Conservation (phyloP, 2,888 invertebrate genomes). For the Orthosia gothica region DNA sequence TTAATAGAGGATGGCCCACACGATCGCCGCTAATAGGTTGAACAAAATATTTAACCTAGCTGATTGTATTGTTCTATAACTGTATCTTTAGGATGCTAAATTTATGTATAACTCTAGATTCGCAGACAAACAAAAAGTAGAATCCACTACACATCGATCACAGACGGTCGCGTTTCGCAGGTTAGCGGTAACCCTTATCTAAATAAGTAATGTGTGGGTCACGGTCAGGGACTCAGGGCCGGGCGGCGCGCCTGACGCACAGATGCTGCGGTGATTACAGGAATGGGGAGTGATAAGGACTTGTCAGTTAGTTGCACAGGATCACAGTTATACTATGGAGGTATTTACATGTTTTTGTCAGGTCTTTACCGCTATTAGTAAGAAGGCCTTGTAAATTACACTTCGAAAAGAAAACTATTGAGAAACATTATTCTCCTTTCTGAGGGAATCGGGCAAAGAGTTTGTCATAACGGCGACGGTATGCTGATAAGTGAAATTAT, state of each 20-base stretch:
- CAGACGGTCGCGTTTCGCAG: not conserved
- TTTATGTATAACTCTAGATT: not conserved
- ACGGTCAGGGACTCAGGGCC: conserved; percentile 42
- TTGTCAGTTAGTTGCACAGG: not conserved
- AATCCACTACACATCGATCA: not conserved
- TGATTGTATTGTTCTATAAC: not conserved
- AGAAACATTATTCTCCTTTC: not conserved
- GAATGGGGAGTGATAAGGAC: not conserved
- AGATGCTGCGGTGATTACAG: not conserved
- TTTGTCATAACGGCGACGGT: not conserved
- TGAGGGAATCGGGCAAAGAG: not conserved
- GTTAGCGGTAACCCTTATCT: conserved; percentile 11
- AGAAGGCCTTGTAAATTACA: not conserved
- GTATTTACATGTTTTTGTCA: no score
- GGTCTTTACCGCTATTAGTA: no score
- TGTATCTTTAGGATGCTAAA: no score
- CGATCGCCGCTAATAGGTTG: not conserved
- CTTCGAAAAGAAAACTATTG: not conserved
- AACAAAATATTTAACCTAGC: not conserved
- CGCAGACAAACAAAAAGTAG: not conserved
- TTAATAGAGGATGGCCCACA: not conserved
- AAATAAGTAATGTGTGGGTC: conserved; percentile 39
- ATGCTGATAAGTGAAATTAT: no score
- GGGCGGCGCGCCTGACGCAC: conserved; percentile 29
- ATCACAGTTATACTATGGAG: not conserved